phyloP scores from a whole-genome alignment of 2,888 invertebrate genomes.

The Boloria selene region DNA sequence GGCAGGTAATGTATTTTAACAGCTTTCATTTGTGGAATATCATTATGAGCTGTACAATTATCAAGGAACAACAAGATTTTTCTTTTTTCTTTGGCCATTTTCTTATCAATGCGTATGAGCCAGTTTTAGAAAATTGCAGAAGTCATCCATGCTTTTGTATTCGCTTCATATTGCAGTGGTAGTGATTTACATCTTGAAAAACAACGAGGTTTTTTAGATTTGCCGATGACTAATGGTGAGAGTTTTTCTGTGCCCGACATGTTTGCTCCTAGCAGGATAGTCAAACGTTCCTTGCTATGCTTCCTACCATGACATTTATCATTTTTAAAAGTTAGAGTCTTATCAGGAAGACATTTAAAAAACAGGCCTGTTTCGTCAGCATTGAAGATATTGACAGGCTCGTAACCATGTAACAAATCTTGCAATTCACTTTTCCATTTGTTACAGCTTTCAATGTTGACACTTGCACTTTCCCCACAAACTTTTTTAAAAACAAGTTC shows the following conservation, averaged over 20 bases:
- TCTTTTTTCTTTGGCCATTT: constrained; percentile 28
- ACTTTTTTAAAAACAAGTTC: constrained; percentile 42
- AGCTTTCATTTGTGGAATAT: constrained; percentile 26
- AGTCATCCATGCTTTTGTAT: constrained; percentile 38
- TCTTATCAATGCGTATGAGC: constrained; percentile 24
- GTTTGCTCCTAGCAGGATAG: constrained; percentile 38
- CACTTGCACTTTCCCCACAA: constrained; percentile 42
- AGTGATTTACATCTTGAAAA: constrained; percentile 35
- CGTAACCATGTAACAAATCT: constrained; percentile 26
- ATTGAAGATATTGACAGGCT: constrained; percentile 32
- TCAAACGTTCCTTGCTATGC: constrained; percentile 39
- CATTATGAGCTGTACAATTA: constrained; percentile 25
- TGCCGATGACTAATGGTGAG: constrained; percentile 20
- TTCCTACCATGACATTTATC: constrained; percentile 34
- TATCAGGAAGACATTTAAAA: constrained; percentile 28
- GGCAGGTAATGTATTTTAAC: constrained; percentile 29
- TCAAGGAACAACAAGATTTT: constrained; percentile 31
- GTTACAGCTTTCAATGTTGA: constrained; percentile 33
- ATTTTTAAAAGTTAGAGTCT: constrained; percentile 30
- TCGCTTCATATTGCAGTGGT: constrained; percentile 35
- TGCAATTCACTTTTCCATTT: constrained; percentile 31
- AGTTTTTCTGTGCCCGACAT: constrained; percentile 38
- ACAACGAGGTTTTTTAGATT: constrained; percentile 31
- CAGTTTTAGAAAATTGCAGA: constrained; percentile 30
- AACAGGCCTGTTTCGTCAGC: constrained; percentile 30